Evolutionary conservation across 2,888 invertebrate species (phyloP).

Genomic region (Drosophila mimica): DNA sequence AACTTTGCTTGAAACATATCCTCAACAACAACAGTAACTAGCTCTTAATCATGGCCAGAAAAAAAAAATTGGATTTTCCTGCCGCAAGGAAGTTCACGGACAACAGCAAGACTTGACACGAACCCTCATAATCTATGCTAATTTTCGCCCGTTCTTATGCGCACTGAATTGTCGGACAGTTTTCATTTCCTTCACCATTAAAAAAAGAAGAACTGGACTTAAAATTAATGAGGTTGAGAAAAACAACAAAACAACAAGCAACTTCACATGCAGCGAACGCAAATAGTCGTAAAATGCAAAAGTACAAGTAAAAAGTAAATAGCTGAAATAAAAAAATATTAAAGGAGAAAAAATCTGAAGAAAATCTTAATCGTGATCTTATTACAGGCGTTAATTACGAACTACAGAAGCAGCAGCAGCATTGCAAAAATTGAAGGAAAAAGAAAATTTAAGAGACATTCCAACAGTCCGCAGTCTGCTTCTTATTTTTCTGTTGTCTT

Average conservation of each 20-base stretch:
- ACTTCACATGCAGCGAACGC: conserved; percentile 19
- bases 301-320: neutral
- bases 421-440: conserved; percentile 8
- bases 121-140: conserved; percentile 69
- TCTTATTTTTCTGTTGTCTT: conserved; percentile 36
- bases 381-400: conserved; percentile 84
- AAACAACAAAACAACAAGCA: conserved; percentile 16
- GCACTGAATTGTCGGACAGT: conserved; percentile 44
- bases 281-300: conserved; percentile 20
- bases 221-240: conserved; percentile 73
- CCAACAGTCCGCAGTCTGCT: conserved; percentile 21
- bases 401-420: conserved; percentile 40
- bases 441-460: conserved; percentile 27
- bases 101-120: conserved; percentile 36
- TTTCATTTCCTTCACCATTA: conserved; percentile 49
- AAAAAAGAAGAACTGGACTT: conserved; percentile 49
- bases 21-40: conserved; percentile 23
- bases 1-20: conserved; percentile 25
- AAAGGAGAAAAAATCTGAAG: neutral
- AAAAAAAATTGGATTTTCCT: conserved; percentile 48
- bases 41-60: conserved; percentile 36
- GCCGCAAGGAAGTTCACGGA: conserved; percentile 16
- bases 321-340: conserved; percentile 1
- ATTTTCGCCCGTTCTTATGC: conserved; percentile 60
- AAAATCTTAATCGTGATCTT: conserved; percentile 82